Conservation (phyloP, 2,113 vertebrate species). For the Paradoxurus hermaphroditus region DNA sequence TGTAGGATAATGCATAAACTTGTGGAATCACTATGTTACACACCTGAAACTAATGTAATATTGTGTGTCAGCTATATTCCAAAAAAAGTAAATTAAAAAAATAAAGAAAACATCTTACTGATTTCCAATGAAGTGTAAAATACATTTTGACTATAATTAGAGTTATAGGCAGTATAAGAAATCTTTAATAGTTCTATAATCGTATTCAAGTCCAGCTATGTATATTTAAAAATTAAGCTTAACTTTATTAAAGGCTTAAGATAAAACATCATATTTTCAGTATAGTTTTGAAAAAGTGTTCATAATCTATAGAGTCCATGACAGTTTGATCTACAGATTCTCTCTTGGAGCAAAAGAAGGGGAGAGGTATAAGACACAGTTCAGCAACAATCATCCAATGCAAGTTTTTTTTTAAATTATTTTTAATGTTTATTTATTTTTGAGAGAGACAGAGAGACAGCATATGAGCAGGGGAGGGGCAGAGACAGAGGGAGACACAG, state of each 20-base stretch:
- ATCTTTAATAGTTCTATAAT: background rate
- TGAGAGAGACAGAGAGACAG: no score
- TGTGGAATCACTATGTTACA: background rate
- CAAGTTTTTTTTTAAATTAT: no score
- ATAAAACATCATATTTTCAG: background rate
- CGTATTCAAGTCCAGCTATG: background rate
- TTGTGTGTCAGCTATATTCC: background rate
- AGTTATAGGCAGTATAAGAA: background rate
- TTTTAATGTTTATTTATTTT: no score
- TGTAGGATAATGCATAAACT: background rate
- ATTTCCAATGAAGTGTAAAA: background rate
- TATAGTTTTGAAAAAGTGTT: background rate
- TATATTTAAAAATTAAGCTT: background rate
- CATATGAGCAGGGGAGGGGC: no score
- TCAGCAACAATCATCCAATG: slow-evolving; percentile 82
- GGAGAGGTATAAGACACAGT: background rate
- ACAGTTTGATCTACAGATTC: background rate
- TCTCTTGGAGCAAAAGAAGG: background rate
- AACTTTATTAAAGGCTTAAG: background rate
- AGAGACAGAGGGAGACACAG: no score
- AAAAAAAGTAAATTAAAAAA: background rate
- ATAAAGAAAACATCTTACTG: background rate
- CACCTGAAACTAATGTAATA: background rate
- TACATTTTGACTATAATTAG: background rate
- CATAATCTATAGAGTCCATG: background rate